Evolutionary conservation across 2,888 invertebrate genomes (phyloP), one percentile per base, ranked within the genome.

Genomic region (Drosophila nigricruria): DNA sequence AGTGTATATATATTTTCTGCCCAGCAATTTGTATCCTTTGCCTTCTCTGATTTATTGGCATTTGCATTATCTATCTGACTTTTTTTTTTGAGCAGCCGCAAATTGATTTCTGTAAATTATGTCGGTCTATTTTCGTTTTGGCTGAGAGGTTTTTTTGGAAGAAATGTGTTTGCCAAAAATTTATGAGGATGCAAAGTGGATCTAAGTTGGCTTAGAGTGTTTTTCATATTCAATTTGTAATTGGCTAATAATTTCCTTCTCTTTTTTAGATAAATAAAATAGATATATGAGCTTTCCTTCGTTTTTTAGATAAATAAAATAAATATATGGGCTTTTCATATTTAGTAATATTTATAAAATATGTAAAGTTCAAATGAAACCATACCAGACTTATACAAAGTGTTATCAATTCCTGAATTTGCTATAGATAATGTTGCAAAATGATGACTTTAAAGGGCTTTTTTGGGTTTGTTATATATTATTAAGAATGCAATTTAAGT

Each of bases 21-120:
- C 27, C 14, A 43, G 32, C 49, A 23, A 23, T 65, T 12, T 57
- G 25, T 58, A 42, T 34, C 12, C 43, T 30, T 40, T 42, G 16
- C 3, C 57, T 10, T n/a, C 67, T 47, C 56, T 63, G 65, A 79
- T 70, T 77, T 79, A 63, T 60, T 58, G 60, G 14, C 59, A 45
- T 40, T 9, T 45, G 32, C 34, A 60, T 61, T 62, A 42, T 60
- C 34, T 23, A 23, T 23, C 32, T 36, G 16, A 9, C 40, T 40
- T 43, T 43, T 54, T 40, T 43, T 43, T 54, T 50, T 54, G 45
- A 5, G 1, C n/a, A 18, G 12, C 47, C 23, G 16, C 56, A 77
- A 77, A 73, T 73, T 73, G 64, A 73, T 65, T 76, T 77, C 47
- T 43, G 52, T 78, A 73, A 77, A 36, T 78, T 69, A 76, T 73